Conservation (phyloP, 2,888 invertebrate species). For the Cosmorhoe ocellata region DNA sequence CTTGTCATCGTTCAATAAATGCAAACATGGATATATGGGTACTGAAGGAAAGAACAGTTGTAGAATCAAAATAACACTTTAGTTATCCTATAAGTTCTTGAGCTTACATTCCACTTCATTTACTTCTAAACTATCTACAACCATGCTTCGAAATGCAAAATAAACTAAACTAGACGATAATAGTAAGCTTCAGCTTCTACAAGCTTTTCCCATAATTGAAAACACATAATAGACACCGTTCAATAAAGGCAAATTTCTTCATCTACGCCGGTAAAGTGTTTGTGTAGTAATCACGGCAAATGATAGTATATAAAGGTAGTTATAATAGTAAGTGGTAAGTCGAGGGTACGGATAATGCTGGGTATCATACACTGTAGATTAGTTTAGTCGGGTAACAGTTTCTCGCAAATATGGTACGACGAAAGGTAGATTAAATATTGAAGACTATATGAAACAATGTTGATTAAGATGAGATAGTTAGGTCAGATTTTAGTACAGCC, state of each 20-base stretch:
- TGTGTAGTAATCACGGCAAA: constrained; percentile 64
- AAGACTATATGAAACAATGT: neutral
- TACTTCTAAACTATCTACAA: neutral
- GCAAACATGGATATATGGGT: too few species aligned
- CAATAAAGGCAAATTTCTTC: constrained; percentile 70
- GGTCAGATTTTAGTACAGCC: too few species aligned
- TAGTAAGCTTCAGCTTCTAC: constrained; percentile 19
- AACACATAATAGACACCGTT: constrained; percentile 46
- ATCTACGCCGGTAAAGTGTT: constrained; percentile 60
- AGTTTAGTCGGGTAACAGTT: constrained; percentile 12
- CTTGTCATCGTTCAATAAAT: too few species aligned
- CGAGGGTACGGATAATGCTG: constrained; percentile 17
- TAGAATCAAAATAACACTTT: too few species aligned
- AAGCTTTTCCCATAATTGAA: constrained; percentile 45
- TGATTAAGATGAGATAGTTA: too few species aligned
- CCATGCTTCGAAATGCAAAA: constrained; percentile 1
- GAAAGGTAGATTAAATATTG: neutral
- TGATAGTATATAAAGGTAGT: constrained; percentile 47
- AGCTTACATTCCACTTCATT: neutral
- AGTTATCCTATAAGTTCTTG: too few species aligned
- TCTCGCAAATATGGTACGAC: constrained; percentile 27
- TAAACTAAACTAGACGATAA: constrained; percentile 18
- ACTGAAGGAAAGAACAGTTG: too few species aligned
- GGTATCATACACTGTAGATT: constrained; percentile 23
- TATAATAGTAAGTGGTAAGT: constrained; percentile 14